Conservation (phyloP, 2,888 invertebrate genomes). For the Amiota minor region DNA sequence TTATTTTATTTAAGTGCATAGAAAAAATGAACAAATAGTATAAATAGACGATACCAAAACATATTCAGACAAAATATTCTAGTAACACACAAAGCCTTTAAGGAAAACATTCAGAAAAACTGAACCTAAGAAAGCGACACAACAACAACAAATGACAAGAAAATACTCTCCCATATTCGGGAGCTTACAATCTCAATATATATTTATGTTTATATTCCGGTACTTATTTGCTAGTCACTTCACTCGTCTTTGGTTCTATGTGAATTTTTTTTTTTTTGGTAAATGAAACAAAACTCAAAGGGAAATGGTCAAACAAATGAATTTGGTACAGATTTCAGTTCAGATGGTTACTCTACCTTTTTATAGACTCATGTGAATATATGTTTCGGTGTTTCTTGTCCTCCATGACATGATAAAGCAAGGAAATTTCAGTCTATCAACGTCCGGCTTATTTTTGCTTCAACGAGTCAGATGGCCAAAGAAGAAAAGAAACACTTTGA, state of each 20-base stretch:
- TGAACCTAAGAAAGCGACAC: conserved; percentile 62
- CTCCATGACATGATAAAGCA: no score
- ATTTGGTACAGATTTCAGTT: no score
- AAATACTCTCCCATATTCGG: no score
- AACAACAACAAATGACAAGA: conserved; percentile 36
- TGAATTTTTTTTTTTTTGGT: conserved; percentile 59
- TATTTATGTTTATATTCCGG: background rate
- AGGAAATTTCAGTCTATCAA: no score
- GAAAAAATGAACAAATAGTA: no score
- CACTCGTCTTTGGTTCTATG: background rate
- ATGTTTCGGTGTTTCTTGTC: no score
- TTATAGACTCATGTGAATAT: no score
- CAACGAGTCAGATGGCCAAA: background rate
- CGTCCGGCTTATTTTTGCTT: background rate
- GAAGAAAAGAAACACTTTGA: no score
- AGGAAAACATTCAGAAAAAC: conserved; percentile 63
- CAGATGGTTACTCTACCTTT: no score
- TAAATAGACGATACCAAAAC: background rate
- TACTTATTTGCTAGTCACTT: background rate
- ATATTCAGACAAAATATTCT: background rate
- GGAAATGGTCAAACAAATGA: no score
- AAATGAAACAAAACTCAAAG: conserved; percentile 24
- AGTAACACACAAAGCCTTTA: no score
- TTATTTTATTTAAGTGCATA: background rate
- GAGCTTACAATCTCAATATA: conserved; percentile 23